phyloP scores from a whole-genome alignment of 64 coral and sea anemone genomes.

The Montipora cactus region DNA sequence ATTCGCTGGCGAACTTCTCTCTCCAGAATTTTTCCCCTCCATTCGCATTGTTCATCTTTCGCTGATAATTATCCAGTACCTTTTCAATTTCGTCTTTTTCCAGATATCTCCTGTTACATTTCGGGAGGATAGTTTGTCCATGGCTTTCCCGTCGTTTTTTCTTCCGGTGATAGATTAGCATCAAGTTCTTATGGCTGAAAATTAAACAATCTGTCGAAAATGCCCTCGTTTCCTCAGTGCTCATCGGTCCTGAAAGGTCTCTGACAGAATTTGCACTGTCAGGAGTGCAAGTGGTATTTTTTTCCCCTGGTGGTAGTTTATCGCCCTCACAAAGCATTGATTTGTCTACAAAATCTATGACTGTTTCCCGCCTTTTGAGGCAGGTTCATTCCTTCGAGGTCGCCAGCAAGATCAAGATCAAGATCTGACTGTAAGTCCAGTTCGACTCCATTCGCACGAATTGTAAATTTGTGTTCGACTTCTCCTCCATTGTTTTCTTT shows the following conservation, averaged over 20 bases:
- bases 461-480: no score
- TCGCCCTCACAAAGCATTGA: background rate
- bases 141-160: background rate
- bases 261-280: background rate
- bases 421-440: no score
- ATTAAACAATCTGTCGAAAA: background rate
- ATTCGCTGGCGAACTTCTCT: slow-evolving; percentile 7
- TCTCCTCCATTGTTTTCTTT: no score
- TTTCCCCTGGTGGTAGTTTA: background rate
- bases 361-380: no score
- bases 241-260: background rate
- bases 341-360: no score
- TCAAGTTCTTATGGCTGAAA: background rate
- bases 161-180: background rate
- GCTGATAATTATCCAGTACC: slow-evolving; percentile 14
- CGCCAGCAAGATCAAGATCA: no score
- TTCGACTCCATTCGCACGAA: no score
- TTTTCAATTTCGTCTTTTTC: slow-evolving; percentile 14
- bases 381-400: no score
- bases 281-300: background rate
- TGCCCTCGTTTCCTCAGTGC: background rate
- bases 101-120: slow-evolving; percentile 23
- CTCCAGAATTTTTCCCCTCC: slow-evolving; percentile 28
- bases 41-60: slow-evolving; percentile 21
- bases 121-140: background rate